Evolutionary conservation across 1,140 invertebrate genomes (phyloP), one percentile per base, ranked within the genome.

Genomic region (Brachionus paranguensis): DNA sequence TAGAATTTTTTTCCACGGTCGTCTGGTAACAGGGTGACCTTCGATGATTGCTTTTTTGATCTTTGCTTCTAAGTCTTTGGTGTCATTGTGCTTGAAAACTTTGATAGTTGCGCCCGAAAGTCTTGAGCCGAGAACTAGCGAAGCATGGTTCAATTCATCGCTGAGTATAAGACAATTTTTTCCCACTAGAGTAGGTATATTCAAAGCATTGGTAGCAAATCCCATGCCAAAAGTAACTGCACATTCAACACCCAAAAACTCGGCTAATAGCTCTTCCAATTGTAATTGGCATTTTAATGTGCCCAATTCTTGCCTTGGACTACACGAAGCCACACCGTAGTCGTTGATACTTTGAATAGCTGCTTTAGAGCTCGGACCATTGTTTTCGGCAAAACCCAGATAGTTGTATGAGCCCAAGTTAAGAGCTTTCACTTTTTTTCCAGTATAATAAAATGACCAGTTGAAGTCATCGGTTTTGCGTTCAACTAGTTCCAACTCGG

Each of bases 181-280:
- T 12, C 92, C 92, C 10, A 97, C 89, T 3, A 99, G 89, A n/a
- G 93, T 93, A 0, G 96, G 96, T 85, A 98, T 91, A 88, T 96
- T 97, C 84, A 98, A 92, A 0, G 96, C 92, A 91, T 99, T 99
- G 1, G 97, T 99, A 24, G 96, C 96, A 90, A 99, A 99, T 4
- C 97, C 97, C 97, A 99, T 99, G 50, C 95, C 95, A 89, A 98
- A 96, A 12, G 96, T 94, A 84, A 99, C 94, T 3, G 96, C 94
- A 85, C 93, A 95, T 88, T 99, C 97, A 0, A 94, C 93, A 17
- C 95, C 95, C 17, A 99, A 87, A 91, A 96, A 99, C 85, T 92
- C 90, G 0, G 96, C 95, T 0, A 95, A 94, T 43, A 95, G 87
- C 68, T 90, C 88, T 90, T 99, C 97, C 55, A 99, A 90, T 87